Evolutionary conservation across 2,888 invertebrate species (phyloP), one percentile per base, ranked within the genome.

Genomic region (Masnerella sp.): DNA sequence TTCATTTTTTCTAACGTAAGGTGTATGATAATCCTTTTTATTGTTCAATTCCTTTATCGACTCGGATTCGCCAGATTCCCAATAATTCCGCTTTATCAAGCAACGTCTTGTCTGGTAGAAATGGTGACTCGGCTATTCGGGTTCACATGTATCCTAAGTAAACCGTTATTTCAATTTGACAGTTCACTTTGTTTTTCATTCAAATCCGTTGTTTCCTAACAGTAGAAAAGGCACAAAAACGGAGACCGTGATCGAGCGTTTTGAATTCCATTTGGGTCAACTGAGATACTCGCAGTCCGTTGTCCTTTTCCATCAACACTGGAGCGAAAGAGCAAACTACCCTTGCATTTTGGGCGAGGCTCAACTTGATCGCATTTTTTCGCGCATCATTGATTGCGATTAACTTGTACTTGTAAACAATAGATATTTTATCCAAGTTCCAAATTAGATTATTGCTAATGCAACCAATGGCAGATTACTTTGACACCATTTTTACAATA

Each of bases 131-230:
- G 32, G 25, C 40, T 25, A 47, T 56, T 47, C 47, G 11, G 20
- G n/a, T 36, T 12, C 40, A 40, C 36, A 25, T 40, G 32, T 18
- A 65, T 11, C 22, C 34, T 12, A 3, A 22, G 8, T 15, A 5
- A 32, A 67, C 68, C 68, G 68, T 68, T 68, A 59, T 36, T 49
- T 49, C 58, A 15, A 43, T 47, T 68, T 40, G 34, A 59, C 49
- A 51, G 32, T 49, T 1, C n/a, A 42, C 12, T 32, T 52, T 36
- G 30, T 28, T 59, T 68, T 68, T 43, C 28, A 34, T 56, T 47
- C 9, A 22, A 36, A 25, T 40, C 25, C 49, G 32, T n/a, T 3
- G 25, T 32, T 67, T 56, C 54, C 47, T 8, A n/a, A 11, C 51
- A 2, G 8, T 25, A 28, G 15, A 20, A 43, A 38, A 30, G 47